Evolutionary conservation across 2,888 invertebrate species (phyloP), one percentile per base, ranked within the genome.

Genomic region (Rhingia rostrata): DNA sequence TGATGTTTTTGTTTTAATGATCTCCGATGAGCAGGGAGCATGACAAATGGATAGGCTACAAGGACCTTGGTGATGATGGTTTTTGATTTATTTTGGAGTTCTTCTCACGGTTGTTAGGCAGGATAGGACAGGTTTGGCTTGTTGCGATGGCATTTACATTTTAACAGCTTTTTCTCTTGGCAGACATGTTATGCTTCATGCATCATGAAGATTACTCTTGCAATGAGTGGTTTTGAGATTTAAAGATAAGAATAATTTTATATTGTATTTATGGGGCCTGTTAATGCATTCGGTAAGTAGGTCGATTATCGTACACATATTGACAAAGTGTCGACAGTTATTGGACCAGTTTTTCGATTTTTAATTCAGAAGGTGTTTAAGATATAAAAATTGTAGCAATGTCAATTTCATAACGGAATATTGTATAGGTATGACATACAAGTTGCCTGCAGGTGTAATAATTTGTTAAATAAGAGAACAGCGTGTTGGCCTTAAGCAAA

Each of bases 81-180:
- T 61, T 47, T 54, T 39, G 32, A 51, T 53, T 61, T 60, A 53
- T 54, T 45, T 39, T 37, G 2, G 3, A 30, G 4, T 14, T 54
- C 12, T 70, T 77, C 69, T 70, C 70, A 72, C 56, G 78, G 39
- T 10, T 63, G 39, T 49, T 14, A 66, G 45, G 30, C 22, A 22
- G 22, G 22, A 56, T 14, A 4, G 47, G 69, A 49, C 41, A 33
- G 61, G 54, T 54, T 67, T 33, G 10, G 35, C 12, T 47, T 41
- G 56, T n/a, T 7, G 37, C 30, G 45, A 47, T 56, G 67, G 41
- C 33, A 67, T 56, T 47, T 56, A 47, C 14, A 43, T 45, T 54
- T 33, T 14, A 45, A 43, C 43, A 33, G n/a, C 7, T 30, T 41
- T 41, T 30, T 41, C 6, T 41, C 6, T 41, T 30, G 30, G 54